Evolutionary conservation across 2,888 invertebrate species (phyloP), one percentile per base, ranked within the genome.

Genomic region (Metalampra italica): DNA sequence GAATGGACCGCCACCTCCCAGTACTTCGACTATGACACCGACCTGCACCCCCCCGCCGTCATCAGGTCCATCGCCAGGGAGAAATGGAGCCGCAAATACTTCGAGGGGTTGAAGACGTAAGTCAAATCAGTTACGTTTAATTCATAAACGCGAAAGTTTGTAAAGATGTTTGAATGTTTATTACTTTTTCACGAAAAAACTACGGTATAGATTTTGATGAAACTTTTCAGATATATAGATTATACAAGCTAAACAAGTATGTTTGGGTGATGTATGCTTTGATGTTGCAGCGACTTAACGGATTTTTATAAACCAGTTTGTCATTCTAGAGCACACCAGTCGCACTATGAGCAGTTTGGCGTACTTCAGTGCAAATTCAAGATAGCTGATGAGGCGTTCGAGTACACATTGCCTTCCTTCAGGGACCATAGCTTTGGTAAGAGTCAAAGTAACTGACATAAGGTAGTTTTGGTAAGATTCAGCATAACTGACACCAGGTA

Each of bases 281-380:
- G 22, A 22, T 5, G 22, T 22, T 22, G 22, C 22, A 22, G 2
- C 22, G 22, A 22, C 22, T 22, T 22, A 22, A 3, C 22, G 2
- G 22, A 22, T 22, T 22, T 22, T 3, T 22, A 2, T 3, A 22
- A 3, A 22, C 22, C 22, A 2, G 22, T 22, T 22, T 5, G 22
- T 22, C 22, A 22, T 78, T 71, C 37, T 76, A 94, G 94, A 29
- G 91, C 92, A 1, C 95, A 95, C 68, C 95, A 96, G 68, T 93
- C 93, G 0, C 96, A 96, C 67, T 96, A 96, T 74, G 96, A 96
- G 65, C 96, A 96, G 79, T 94, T 93, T 78, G 95, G 96, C 0
- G 75, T 77, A 3, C 67, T 95, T 47, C 84, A 82, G 29, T 95
- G 94, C 45, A 90, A 81, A 29, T 76, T 94, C 45, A 79, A 78